Evolutionary conservation across 2,797 vertebrate genomes (phyloP).

Genomic region (Danio kyathit): DNA sequence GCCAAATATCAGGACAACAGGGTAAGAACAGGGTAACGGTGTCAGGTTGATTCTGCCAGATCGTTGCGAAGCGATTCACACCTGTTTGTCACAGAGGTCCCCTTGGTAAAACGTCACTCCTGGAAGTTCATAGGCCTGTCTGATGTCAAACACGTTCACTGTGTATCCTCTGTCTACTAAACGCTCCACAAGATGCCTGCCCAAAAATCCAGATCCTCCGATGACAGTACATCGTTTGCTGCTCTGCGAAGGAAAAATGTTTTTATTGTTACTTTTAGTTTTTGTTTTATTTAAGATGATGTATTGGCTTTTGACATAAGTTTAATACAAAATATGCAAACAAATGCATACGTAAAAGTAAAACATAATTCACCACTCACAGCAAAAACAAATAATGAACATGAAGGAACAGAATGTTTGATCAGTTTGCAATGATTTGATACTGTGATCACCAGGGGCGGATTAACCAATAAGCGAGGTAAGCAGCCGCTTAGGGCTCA

Average conservation of each 20-base stretch:
- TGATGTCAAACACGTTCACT: conserved; percentile 92
- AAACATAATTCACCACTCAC: no score
- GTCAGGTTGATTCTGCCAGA: background rate
- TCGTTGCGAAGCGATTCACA: conserved; percentile 59
- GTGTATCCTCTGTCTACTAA: conserved; percentile 86
- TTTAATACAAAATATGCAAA: background rate
- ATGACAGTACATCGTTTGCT: conserved; percentile 89
- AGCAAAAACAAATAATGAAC: no score
- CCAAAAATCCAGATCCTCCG: conserved; percentile 93
- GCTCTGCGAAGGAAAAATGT: conserved; percentile 71
- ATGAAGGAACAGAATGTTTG: no score
- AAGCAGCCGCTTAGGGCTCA: no score
- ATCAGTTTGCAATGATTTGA: no score
- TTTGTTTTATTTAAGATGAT: no score
- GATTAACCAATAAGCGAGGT: no score
- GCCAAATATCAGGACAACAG: background rate
- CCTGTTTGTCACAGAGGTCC: conserved; percentile 91
- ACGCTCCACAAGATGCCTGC: conserved; percentile 92
- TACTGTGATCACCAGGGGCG: no score
- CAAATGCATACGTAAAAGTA: no score
- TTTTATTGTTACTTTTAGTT: no score
- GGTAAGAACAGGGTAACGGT: background rate
- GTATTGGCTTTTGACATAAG: background rate
- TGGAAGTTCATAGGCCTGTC: conserved; percentile 82
- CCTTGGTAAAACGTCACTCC: conserved; percentile 88